Evolutionary conservation across 2,888 invertebrate genomes (phyloP).

Genomic region (Trissoscelio sp.): DNA sequence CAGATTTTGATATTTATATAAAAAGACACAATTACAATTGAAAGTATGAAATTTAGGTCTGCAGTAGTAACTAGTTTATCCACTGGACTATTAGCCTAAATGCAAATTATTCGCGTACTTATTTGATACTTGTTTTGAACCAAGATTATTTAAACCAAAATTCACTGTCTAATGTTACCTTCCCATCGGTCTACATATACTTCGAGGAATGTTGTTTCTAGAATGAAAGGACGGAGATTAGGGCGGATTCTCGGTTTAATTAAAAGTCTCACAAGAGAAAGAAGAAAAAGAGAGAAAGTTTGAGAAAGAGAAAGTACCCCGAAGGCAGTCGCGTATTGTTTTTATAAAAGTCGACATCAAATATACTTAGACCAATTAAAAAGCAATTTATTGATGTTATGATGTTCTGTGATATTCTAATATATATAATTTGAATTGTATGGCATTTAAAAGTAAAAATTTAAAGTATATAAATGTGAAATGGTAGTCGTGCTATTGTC

Average conservation of each 20-base stretch:
- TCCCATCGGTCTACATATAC: slow-evolving; percentile 50
- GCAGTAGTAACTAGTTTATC: too few relatives aligned
- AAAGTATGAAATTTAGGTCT: too few relatives aligned
- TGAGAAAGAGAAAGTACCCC: slow-evolving; percentile 31
- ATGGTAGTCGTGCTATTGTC: too few relatives aligned
- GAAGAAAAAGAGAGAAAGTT: slow-evolving; percentile 25
- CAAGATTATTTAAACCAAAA: slow-evolving; percentile 40
- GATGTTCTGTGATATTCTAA: too few relatives aligned
- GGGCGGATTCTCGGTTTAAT: slow-evolving; percentile 64
- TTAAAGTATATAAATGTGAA: too few relatives aligned
- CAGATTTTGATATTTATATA: slow-evolving; percentile 21
- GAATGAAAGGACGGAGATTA: slow-evolving; percentile 64
- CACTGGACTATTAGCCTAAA: too few relatives aligned
- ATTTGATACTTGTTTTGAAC: slow-evolving; percentile 26
- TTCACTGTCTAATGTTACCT: slow-evolving; percentile 50
- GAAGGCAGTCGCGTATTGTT: slow-evolving; percentile 51
- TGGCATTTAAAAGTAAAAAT: too few relatives aligned
- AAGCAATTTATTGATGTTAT: neutral
- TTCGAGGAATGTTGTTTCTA: slow-evolving; percentile 56
- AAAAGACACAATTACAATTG: too few relatives aligned
- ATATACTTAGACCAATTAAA: slow-evolving; percentile 14
- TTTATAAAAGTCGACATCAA: slow-evolving; percentile 40
- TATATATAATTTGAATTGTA: too few relatives aligned
- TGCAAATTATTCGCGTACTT: too few relatives aligned
- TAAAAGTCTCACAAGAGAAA: slow-evolving; percentile 58